These are phyloP conservation scores for Harpagus bidentatus DNA, from an alignment of 2,113 vertebrate species.

Conservation along the genomic window DNA sequence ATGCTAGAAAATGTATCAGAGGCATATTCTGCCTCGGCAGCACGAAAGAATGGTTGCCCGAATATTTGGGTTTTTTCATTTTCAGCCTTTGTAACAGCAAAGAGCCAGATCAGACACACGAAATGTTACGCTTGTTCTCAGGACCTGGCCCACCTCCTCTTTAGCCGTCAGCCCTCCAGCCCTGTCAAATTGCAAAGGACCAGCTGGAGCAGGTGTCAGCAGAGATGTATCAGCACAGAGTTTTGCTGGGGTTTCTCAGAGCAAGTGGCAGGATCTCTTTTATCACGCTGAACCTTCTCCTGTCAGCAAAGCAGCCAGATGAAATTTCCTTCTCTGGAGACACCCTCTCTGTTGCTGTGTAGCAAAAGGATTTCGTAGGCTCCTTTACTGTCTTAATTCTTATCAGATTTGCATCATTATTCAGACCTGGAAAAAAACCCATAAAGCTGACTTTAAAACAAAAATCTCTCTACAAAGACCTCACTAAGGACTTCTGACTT, in stretches of 20 bases:
- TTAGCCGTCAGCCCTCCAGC: not conserved
- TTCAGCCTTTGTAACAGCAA: not conserved
- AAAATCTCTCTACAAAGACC: not conserved
- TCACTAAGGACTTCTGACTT: not conserved
- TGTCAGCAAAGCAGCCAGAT: conserved; percentile 71
- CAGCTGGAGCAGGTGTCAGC: conserved; percentile 71
- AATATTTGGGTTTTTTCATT: not conserved
- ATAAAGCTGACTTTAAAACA: not conserved
- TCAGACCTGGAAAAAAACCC: not conserved
- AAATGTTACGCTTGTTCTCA: not conserved
- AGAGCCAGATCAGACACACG: not conserved
- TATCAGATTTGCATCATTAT: conserved; percentile 47
- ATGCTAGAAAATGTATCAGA: not conserved
- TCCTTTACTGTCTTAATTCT: conserved; percentile 57
- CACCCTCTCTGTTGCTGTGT: conserved; percentile 24
- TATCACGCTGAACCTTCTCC: conserved; percentile 70
- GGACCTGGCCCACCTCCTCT: not conserved
- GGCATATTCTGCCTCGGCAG: not conserved
- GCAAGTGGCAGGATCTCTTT: conserved; percentile 70
- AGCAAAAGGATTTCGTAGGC: conserved; percentile 56
- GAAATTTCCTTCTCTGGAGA: conserved; percentile 71
- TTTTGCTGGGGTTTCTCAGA: conserved; percentile 48
- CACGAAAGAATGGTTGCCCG: not conserved
- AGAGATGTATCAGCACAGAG: conserved; percentile 29
- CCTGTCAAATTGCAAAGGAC: conserved; percentile 39